These are phyloP conservation scores for Volucella bombylans DNA, from an alignment of 2,888 invertebrate genomes.

Conservation along the genomic window DNA sequence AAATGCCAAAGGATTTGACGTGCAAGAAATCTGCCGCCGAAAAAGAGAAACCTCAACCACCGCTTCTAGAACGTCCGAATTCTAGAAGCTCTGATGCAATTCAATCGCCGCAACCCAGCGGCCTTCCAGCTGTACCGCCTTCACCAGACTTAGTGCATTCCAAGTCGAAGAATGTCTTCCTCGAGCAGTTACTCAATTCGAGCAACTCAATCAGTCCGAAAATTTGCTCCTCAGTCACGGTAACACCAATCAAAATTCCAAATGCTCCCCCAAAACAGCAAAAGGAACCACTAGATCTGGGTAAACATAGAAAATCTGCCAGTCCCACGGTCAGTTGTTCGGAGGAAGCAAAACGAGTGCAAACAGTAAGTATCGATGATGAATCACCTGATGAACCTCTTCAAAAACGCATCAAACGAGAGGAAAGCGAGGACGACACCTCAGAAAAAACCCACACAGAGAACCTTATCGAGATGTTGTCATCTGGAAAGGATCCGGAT, in stretches of 20 bases:
- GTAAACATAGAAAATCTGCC: slow-evolving; percentile 86
- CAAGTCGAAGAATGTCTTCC: slow-evolving; percentile 78
- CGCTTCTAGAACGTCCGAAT: slow-evolving; percentile 84
- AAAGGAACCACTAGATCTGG: slow-evolving; percentile 88
- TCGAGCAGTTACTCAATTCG: slow-evolving; percentile 74
- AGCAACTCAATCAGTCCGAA: slow-evolving; percentile 76
- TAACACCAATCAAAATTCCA: slow-evolving; percentile 74
- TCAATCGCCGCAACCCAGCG: slow-evolving; percentile 89
- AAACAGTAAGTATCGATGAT: slow-evolving; percentile 81
- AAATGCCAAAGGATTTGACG: slow-evolving; percentile 85
- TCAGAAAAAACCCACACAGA: slow-evolving; percentile 81
- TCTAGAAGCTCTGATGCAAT: slow-evolving; percentile 88
- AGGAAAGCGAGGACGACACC: slow-evolving; percentile 81
- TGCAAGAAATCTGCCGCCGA: slow-evolving; percentile 83
- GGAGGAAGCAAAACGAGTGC: slow-evolving; percentile 86
- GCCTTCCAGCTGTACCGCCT: slow-evolving; percentile 87
- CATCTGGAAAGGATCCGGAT: slow-evolving; percentile 84
- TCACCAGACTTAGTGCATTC: slow-evolving; percentile 87
- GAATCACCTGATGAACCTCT: slow-evolving; percentile 82
- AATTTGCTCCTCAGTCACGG: slow-evolving; percentile 75
- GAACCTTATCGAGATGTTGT: slow-evolving; percentile 82
- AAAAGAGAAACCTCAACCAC: slow-evolving; percentile 79
- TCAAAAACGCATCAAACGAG: slow-evolving; percentile 83
- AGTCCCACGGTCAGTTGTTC: slow-evolving; percentile 90
- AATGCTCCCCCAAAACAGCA: slow-evolving; percentile 80